These are phyloP conservation scores for Lithodes maja DNA, from an alignment of 2,888 invertebrate genomes.

Conservation along the genomic window DNA sequence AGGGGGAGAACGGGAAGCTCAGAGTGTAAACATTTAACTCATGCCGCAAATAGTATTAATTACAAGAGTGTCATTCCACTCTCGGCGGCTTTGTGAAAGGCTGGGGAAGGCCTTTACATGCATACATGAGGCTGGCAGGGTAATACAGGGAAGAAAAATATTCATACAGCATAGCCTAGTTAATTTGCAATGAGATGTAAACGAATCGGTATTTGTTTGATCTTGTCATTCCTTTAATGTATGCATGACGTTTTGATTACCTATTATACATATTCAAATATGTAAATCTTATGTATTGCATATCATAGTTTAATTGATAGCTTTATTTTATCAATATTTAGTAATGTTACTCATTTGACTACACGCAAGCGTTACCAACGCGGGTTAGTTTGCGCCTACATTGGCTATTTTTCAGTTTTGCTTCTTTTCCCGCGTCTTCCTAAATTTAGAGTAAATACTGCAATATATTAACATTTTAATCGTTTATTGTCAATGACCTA, in stretches of 20 bases:
- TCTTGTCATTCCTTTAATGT: neutral
- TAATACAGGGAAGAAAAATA: neutral
- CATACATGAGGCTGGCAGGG: neutral
- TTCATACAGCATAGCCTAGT: neutral
- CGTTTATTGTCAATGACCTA: too few species aligned
- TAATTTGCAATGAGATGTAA: slow-evolving; percentile 42
- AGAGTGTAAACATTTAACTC: slow-evolving; percentile 35
- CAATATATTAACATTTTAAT: too few species aligned
- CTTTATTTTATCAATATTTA: slow-evolving; percentile 12
- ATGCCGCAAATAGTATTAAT: neutral
- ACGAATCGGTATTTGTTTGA: slow-evolving; percentile 21
- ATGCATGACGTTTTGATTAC: neutral
- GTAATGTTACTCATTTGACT: slow-evolving; percentile 37
- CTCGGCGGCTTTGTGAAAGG: neutral
- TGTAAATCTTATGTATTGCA: neutral
- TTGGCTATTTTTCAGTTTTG: neutral
- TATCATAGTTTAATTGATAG: neutral
- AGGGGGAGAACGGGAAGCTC: slow-evolving; percentile 41
- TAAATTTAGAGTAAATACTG: too few species aligned
- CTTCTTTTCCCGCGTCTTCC: too few species aligned
- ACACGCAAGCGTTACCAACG: neutral
- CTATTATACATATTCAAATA: neutral
- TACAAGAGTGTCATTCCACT: neutral
- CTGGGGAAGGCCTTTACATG: neutral
- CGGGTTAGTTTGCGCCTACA: neutral